These are phyloP conservation scores for Triplophysa dalaica DNA, from an alignment of 2,113 vertebrate species.

Conservation along the genomic window DNA sequence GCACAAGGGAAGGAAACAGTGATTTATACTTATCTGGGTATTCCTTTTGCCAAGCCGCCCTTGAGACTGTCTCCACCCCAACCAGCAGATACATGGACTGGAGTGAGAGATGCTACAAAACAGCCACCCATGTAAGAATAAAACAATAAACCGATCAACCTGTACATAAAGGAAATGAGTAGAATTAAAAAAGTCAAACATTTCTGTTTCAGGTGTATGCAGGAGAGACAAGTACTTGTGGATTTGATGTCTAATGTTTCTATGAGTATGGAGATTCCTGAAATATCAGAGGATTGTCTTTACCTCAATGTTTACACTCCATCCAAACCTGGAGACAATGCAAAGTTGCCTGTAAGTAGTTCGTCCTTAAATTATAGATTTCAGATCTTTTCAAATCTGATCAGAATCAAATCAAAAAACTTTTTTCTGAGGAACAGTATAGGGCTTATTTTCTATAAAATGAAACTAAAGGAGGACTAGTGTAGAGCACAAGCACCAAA, in stretches of 20 bases:
- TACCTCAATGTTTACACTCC: constrained; percentile 77
- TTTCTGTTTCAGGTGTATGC: constrained; percentile 65
- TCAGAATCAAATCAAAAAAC: too few species aligned
- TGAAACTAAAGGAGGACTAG: too few species aligned
- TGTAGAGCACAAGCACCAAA: too few species aligned
- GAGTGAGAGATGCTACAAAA: constrained; percentile 72
- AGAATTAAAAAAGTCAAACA: not conserved
- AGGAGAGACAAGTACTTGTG: accelerated
- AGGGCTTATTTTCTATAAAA: too few species aligned
- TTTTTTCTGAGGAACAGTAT: too few species aligned
- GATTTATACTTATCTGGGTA: constrained; percentile 76
- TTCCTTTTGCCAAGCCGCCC: constrained; percentile 85
- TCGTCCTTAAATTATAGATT: not conserved
- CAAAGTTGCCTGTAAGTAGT: constrained; percentile 72
- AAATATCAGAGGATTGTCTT: constrained; percentile 75
- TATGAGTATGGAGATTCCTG: constrained; percentile 42
- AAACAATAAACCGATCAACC: not conserved
- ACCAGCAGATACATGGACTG: constrained; percentile 76
- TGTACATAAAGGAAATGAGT: not conserved
- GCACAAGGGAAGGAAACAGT: constrained; percentile 69
- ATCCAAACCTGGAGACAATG: constrained; percentile 57
- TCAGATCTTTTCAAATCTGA: too few species aligned
- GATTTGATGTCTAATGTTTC: not conserved
- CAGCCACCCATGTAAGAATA: constrained; percentile 76
- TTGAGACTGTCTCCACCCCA: constrained; percentile 78